A percentile compares a stretch with the other conserved stretches of the same genome.
These are phyloP conservation scores for Chelonus formosanus DNA, from an alignment of 2,888 invertebrate species.

Conservation along the genomic window DNA sequence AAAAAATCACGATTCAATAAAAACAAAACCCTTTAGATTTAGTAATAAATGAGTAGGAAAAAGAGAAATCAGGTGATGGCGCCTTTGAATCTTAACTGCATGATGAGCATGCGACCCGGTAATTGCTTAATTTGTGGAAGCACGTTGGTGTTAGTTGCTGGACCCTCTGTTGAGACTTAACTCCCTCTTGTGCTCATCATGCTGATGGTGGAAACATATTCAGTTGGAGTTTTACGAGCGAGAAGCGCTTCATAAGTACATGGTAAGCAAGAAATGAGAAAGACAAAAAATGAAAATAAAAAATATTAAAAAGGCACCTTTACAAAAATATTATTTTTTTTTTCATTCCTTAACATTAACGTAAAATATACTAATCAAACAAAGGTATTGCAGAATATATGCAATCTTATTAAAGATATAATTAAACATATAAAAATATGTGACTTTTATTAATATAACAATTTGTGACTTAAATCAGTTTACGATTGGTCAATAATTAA, in stretches of 20 bases:
- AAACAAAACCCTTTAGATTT: conserved; percentile 1
- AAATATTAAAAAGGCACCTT: conserved; percentile 13
- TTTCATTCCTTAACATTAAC: not conserved
- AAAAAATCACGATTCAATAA: conserved; percentile 5
- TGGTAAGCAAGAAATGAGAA: conserved; percentile 23
- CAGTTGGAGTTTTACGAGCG: conserved; percentile 61
- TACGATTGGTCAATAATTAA: not conserved
- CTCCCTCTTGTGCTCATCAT: conserved; percentile 19
- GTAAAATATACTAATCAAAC: no score
- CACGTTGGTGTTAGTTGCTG: conserved; percentile 36
- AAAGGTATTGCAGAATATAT: no score
- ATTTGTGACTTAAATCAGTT: no score
- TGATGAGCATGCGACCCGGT: conserved; percentile 49
- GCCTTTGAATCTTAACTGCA: conserved; percentile 37
- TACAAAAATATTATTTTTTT: not conserved
- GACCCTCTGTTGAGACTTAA: conserved; percentile 19
- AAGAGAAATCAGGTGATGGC: conserved; percentile 23
- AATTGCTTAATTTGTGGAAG: conserved; percentile 64
- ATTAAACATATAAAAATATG: no score
- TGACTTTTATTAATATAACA: no score
- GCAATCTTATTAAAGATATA: no score
- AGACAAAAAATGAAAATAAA: conserved; percentile 20
- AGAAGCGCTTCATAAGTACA: conserved; percentile 50
- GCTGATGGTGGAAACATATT: conserved; percentile 42
- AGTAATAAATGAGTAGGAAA: no score